Conservation (phyloP, 2,113 vertebrate species). For the Ancistrus triradiatus region DNA sequence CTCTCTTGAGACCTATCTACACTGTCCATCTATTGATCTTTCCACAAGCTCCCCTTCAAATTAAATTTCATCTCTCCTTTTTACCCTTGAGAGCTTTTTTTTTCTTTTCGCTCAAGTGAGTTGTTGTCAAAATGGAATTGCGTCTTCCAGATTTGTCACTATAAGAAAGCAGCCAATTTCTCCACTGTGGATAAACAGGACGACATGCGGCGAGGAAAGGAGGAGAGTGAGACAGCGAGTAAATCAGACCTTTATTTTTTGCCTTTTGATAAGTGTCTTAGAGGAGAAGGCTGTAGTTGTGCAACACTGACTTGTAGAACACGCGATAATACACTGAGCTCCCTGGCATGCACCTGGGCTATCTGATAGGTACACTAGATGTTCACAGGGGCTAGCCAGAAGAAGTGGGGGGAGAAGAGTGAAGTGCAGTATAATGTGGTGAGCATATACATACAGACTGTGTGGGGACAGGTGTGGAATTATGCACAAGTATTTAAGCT, state of each 20-base stretch:
- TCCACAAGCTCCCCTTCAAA: slow-evolving; percentile 23
- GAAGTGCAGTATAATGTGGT: too few relatives aligned
- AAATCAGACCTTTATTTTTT: slow-evolving; percentile 59
- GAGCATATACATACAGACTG: too few relatives aligned
- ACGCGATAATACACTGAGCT: background rate
- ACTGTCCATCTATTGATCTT: slow-evolving; percentile 6
- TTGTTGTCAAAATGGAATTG: slow-evolving; percentile 57
- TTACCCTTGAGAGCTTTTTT: background rate
- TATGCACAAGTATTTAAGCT: too few relatives aligned
- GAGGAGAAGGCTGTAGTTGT: slow-evolving; percentile 39
- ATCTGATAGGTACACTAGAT: too few relatives aligned
- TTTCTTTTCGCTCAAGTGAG: slow-evolving; percentile 15
- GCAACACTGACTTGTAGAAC: slow-evolving; percentile 34
- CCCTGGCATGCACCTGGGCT: slow-evolving; percentile 19
- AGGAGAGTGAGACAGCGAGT: slow-evolving; percentile 37
- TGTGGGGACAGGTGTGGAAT: too few relatives aligned
- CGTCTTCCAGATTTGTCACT: slow-evolving; percentile 53
- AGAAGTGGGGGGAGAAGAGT: too few relatives aligned
- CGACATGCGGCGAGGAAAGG: slow-evolving; percentile 9
- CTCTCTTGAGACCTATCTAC: slow-evolving; percentile 24
- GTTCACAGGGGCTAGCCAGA: too few relatives aligned
- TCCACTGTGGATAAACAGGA: slow-evolving; percentile 15
- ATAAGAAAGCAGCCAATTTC: slow-evolving; percentile 28
- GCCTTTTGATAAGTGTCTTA: slow-evolving; percentile 54
- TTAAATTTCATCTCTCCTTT: slow-evolving; percentile 49